Conservation (phyloP, 1,140 invertebrate genomes). For the Papilio xuthus region DNA sequence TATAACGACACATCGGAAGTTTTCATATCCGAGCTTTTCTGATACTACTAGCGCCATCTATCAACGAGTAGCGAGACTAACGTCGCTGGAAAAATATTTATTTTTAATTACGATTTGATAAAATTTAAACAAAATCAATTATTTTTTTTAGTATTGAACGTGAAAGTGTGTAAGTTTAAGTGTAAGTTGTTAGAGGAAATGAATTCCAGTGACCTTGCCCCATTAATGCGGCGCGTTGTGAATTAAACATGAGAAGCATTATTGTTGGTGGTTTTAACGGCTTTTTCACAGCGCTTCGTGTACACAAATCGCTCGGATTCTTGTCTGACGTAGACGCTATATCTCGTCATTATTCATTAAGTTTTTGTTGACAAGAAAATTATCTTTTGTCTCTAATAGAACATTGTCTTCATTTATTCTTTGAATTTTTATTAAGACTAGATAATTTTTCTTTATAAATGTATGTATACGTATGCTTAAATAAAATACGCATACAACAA, state of each 20-base stretch:
- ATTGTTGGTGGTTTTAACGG: constrained; percentile 63
- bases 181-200: constrained; percentile 57
- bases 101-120: not conserved
- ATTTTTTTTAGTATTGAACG: constrained; percentile 33
- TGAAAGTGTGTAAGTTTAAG: constrained; percentile 46
- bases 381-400: not conserved
- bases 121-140: constrained; percentile 39
- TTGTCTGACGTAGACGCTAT: constrained; percentile 18
- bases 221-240: constrained; percentile 71
- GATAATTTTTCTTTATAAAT: no score
- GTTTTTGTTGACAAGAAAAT: constrained; percentile 9
- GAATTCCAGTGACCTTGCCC: constrained; percentile 73
- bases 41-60: constrained; percentile 63
- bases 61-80: constrained; percentile 63
- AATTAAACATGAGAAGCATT: constrained; percentile 74
- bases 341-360: constrained; percentile 21
- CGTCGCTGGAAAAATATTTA: constrained; percentile 8
- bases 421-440: not conserved
- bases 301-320: constrained; percentile 23
- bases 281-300: constrained; percentile 59
- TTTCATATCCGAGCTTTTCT: constrained; percentile 37
- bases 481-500: not conserved
- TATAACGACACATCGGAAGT: constrained; percentile 47
- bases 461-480: no score
- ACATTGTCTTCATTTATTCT: not conserved